Evolutionary conservation across 2,888 invertebrate species (phyloP).

Genomic region (Campoletis raptor): DNA sequence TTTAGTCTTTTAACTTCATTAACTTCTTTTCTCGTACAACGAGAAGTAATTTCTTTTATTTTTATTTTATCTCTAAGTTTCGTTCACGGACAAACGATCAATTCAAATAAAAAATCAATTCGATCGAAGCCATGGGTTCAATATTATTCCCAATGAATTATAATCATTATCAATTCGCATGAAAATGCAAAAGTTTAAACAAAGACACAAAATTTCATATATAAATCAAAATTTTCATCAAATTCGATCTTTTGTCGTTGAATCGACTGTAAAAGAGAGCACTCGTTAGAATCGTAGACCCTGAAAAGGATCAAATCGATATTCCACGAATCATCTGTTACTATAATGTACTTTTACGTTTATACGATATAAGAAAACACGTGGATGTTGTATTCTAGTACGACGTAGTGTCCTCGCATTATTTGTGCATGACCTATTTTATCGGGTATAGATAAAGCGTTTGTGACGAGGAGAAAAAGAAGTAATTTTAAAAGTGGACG

Average conservation of each 20-base stretch:
- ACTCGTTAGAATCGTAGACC: neutral
- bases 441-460: neutral
- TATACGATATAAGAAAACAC: neutral
- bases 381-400: constrained; percentile 23
- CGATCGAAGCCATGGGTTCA: neutral
- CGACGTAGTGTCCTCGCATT: neutral
- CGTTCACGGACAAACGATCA: neutral
- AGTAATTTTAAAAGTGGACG: neutral
- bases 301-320: constrained; percentile 1
- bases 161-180: neutral
- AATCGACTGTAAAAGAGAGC: neutral
- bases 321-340: neutral
- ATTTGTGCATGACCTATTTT: constrained; percentile 16
- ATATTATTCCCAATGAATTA: neutral
- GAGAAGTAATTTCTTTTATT: neutral
- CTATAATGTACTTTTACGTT: constrained; percentile 1
- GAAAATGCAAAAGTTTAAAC: neutral
- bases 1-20: neutral
- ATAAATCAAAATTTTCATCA: neutral
- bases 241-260: neutral
- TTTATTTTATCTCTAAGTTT: too few species aligned
- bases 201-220: neutral
- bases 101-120: neutral
- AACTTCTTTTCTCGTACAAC: neutral
- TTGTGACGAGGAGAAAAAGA: neutral